phyloP scores from a whole-genome alignment of 1,140 invertebrate genomes.

The Drosophila lowei region DNA sequence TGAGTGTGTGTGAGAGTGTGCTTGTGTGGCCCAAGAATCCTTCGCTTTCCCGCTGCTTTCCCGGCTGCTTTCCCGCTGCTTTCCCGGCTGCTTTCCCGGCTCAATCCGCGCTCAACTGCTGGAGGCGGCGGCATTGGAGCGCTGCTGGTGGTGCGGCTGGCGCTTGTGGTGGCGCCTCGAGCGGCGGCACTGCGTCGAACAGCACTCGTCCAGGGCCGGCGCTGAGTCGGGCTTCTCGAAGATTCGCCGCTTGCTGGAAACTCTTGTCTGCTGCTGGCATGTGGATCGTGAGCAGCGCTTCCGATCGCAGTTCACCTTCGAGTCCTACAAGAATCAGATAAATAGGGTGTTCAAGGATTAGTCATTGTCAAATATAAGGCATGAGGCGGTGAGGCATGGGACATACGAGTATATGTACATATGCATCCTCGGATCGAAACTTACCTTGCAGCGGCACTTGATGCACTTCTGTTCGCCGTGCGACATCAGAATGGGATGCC shows the following conservation, averaged over 20 bases:
- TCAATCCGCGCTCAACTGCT: constrained; percentile 36
- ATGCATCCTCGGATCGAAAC: constrained; percentile 37
- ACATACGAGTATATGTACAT: neutral
- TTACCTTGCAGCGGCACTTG: constrained; percentile 94
- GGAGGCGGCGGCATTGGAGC: constrained; percentile 12
- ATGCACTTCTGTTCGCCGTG: constrained; percentile 94
- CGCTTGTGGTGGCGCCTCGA: constrained; percentile 84
- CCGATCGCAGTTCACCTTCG: constrained; percentile 89
- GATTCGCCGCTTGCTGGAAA: constrained; percentile 75
- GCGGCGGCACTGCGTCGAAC: constrained; percentile 84
- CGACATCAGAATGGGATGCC: constrained; percentile 92
- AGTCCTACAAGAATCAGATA: constrained; percentile 86
- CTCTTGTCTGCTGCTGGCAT: constrained; percentile 85
- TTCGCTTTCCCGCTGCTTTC: constrained; percentile 26
- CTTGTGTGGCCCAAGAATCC: constrained; percentile 16
- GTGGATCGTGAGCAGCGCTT: constrained; percentile 90
- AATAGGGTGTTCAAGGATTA: constrained; percentile 50
- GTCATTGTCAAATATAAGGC: constrained; percentile 13
- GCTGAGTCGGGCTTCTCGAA: constrained; percentile 73
- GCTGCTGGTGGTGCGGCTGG: constrained; percentile 62
- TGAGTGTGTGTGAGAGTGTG: constrained; percentile 1
- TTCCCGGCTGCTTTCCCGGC: constrained; percentile 10
- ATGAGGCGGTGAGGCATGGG: neutral
- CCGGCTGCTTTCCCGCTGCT: constrained; percentile 27
- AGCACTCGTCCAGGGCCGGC: constrained; percentile 84